Percentiles rank a stretch among this genome's conserved stretches.
phyloP scores from a whole-genome alignment of 2,113 vertebrate species.

The Neotragus moschatus region DNA sequence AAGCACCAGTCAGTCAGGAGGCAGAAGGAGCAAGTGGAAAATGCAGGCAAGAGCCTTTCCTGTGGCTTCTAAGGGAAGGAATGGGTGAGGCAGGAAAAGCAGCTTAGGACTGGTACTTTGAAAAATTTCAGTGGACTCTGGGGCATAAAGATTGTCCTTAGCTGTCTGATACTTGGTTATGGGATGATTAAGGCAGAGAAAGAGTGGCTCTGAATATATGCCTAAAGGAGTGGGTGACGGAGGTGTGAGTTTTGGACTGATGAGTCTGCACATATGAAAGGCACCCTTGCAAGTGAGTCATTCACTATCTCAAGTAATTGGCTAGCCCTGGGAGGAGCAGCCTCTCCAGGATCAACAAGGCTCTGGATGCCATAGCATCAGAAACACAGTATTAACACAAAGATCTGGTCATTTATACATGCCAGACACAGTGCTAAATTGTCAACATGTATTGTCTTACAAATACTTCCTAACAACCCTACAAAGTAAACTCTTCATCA shows the following conservation, averaged over 20 bases:
- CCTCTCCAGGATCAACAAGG: neutral
- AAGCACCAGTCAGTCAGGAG: neutral
- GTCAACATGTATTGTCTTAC: neutral
- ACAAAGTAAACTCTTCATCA: neutral
- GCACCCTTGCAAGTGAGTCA: neutral
- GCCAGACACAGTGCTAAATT: neutral
- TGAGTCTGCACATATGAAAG: neutral
- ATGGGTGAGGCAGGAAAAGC: accelerated
- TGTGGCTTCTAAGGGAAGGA: neutral
- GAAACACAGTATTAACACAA: neutral
- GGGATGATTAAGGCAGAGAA: neutral
- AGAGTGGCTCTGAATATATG: neutral
- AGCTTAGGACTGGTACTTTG: neutral
- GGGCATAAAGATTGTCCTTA: neutral
- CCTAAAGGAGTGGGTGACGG: neutral
- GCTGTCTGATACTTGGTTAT: too few species aligned
- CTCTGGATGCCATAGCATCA: neutral
- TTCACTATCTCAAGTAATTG: neutral
- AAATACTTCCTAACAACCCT: neutral
- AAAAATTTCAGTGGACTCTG: neutral
- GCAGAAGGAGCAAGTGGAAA: neutral
- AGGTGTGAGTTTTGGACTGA: neutral
- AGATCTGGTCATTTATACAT: neutral
- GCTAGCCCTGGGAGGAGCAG: neutral
- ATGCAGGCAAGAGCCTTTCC: neutral